Base-by-base conservation (phyloP, 2,113 vertebrate species). In the Lophotis ruficrista region DNA sequence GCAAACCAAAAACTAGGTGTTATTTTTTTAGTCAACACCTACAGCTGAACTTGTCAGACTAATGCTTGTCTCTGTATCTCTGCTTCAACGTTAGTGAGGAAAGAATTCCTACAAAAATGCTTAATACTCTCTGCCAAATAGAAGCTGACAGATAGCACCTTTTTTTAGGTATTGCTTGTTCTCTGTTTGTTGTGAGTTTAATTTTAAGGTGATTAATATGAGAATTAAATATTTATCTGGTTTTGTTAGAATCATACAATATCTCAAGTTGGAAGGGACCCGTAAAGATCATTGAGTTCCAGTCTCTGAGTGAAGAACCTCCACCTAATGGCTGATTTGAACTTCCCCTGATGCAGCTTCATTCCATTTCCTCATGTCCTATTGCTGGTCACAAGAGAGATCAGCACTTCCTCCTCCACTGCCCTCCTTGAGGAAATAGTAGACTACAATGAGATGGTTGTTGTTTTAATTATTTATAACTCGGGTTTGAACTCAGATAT, bases 371-470 rank as follows among this genome's bases (percentile, higher is more conserved):
- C 18, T 47, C 1, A 2, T 53, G 10, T 22, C 27, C 11, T 43
- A 3, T 14, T 3, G 0, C 17, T 33, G 14, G 17, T 53, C 25
- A 69, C 17, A 27, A 37, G 47, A 60, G 16, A 68, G 21, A 53
- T 37, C 37, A 51, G 25, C 35, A 68, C 8, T 10, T 51, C 13
- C 31, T 4, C 17, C 33, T 87, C 27, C 2, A 3, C 33, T 70
- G 22, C 4, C 14, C 9, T 0, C 12, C 17, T 23, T 69, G 37
- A 53, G 27, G 41, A 48, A 88, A 7, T 3, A 64, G 30, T 24
- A 21, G 10, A 25, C 8, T 25, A n/a, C 1, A 0, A 56, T 50
- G n/a, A 72, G 4, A 17, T 41, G 33, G 5, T 17, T 58, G 13
- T 31, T 43, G 7, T 28, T 65, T 50, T 50, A 48, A 30, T 35